A percentile compares a stretch with the other conserved stretches of the same genome.
Conservation (phyloP, 2,797 vertebrate species). For the Typhlichthys eigenmanni region DNA sequence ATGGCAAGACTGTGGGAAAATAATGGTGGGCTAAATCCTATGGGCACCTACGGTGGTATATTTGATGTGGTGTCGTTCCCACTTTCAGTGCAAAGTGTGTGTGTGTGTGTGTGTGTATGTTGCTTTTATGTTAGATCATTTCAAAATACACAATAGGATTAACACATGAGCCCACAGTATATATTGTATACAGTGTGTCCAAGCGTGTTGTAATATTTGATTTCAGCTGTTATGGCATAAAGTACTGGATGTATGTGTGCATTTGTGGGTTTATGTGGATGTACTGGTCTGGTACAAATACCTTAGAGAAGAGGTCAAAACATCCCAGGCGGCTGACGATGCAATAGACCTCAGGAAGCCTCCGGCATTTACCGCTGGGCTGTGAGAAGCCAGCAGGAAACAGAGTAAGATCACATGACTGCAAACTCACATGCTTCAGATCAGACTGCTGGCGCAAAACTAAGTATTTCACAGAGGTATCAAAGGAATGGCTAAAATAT, state of each 20-base stretch:
- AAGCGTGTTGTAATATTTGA: too few species aligned
- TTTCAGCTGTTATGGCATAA: too few species aligned
- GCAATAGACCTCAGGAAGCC: conserved; percentile 97
- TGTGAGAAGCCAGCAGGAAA: conserved; percentile 49
- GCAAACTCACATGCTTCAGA: conserved; percentile 31
- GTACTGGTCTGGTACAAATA: conserved; percentile 54
- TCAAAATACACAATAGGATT: too few species aligned
- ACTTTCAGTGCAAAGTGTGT: not conserved
- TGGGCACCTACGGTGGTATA: conserved; percentile 27
- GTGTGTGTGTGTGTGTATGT: conserved; percentile 5
- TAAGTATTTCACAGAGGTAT: conserved; percentile 17
- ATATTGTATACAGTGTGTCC: too few species aligned
- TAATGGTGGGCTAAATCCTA: conserved; percentile 47
- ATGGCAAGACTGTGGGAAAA: conserved; percentile 38
- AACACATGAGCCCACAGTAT: too few species aligned
- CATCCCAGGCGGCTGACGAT: conserved; percentile 97
- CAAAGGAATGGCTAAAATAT: not conserved
- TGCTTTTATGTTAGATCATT: not conserved
- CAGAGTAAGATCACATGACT: conserved; percentile 43
- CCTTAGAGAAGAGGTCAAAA: conserved; percentile 98
- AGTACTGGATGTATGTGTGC: not conserved
- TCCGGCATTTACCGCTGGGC: conserved; percentile 91
- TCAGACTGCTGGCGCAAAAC: conserved; percentile 35
- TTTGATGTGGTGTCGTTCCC: not conserved
- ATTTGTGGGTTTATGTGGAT: not conserved